Base-by-base conservation (phyloP, 2,888 invertebrate genomes). In the Volucella inflata region DNA sequence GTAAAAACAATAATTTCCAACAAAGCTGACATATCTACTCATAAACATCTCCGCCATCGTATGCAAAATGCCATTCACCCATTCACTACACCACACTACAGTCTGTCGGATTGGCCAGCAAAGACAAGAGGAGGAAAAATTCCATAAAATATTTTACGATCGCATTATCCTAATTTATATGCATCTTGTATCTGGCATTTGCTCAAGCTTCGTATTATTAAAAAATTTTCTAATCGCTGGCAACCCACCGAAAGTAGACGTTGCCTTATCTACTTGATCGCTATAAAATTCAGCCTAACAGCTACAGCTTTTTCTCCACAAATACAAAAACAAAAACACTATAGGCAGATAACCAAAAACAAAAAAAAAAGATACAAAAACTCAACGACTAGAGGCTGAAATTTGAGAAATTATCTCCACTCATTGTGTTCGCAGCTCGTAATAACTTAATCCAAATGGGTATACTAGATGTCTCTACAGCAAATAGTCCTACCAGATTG, bases 181-280 rank as follows among this genome's bases (percentile, higher is more conserved):
- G 70, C 78, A 62, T 70, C 77, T 68, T 30, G 70, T 70, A 62
- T 77, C 77, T 68, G 48, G 68, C 77, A 77, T 62, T 53, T 64
- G 40, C 14, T 48, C 48, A 12, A 21, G 40, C 44, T 40, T 21
- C 10, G 30, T 30, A 55, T 46, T 50, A 64, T 64, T 64, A 55
- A 64, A 60, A 68, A 59, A 68, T 21, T 57, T 50, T 67, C 36
- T 74, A 53, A 64, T 74, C 53, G 62, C 14, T 60, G 42, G 12
- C 46, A 51, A 36, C 60, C 57, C 38, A 74, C 62, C 57, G 70
- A n/a, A 55, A 62, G 21, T 48, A 59, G 36, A 44, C 10, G 12
- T 14, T 11, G n/a, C 42, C 53, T 77, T 77, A 77, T 68, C 77
- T 60, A 53, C 17, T 48, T 53, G 68, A 70, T 77, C 77, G 62